Percentiles rank a stretch among this genome's conserved stretches.
Evolutionary conservation across 2,888 invertebrate genomes (phyloP).

Genomic region (Temnothorax rugatulus): DNA sequence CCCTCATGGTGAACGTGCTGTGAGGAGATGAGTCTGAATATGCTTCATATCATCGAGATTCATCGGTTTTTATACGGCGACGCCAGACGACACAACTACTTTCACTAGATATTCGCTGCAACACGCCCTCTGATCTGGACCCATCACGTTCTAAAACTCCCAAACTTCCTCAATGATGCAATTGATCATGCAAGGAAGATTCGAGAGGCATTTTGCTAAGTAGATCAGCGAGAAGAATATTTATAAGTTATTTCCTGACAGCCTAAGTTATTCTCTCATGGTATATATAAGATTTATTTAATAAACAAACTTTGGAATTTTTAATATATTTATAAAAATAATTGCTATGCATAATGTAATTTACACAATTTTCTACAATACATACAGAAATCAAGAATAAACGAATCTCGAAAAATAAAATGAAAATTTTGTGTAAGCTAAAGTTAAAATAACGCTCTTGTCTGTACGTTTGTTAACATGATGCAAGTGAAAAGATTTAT

Average conservation of each 20-base stretch:
- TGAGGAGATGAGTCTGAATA: conserved; percentile 69
- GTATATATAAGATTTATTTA: neutral
- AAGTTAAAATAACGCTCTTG: conserved; percentile 29
- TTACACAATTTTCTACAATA: conserved; percentile 1
- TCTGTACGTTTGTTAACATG: conserved; percentile 23
- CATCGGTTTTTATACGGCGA: conserved; percentile 76
- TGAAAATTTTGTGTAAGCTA: conserved; percentile 12
- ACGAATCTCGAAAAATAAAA: neutral
- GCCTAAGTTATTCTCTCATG: neutral
- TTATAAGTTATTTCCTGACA: neutral
- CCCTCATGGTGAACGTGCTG: conserved; percentile 71
- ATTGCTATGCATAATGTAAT: neutral
- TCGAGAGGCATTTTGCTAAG: conserved; percentile 13
- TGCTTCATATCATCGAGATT: conserved; percentile 65
- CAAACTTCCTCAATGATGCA: conserved; percentile 63
- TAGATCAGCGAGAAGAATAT: conserved; percentile 4
- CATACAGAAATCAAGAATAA: neutral
- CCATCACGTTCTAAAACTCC: conserved; percentile 61
- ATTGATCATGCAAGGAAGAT: conserved; percentile 29
- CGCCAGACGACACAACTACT: conserved; percentile 64
- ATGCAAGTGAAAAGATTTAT: conserved; percentile 38
- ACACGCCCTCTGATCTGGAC: conserved; percentile 68
- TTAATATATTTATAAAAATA: neutral
- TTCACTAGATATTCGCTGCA: conserved; percentile 66
- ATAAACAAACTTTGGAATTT: neutral